phyloP scores from a whole-genome alignment of 2,888 invertebrate genomes.

The Adineta ricciae region DNA sequence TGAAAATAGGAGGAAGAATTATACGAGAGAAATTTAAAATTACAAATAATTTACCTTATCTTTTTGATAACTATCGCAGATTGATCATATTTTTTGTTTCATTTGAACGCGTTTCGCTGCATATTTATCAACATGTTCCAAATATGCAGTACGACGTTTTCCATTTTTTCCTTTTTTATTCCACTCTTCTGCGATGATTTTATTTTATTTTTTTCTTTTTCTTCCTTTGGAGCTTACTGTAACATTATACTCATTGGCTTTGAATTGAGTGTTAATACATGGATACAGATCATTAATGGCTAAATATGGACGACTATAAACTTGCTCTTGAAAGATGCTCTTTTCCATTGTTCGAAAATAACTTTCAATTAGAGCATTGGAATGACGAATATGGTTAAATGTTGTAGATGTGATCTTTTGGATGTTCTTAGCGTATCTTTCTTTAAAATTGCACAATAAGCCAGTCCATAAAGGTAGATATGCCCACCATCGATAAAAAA shows the following conservation, averaged over 20 bases:
- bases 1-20: not conserved
- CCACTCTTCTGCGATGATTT: not conserved
- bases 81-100: not conserved
- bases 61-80: not conserved
- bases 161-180: not conserved
- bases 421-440: too few species aligned
- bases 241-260: not conserved
- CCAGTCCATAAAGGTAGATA: too few species aligned
- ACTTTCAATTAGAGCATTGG: constrained; percentile 3
- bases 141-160: not conserved
- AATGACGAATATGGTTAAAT: not conserved
- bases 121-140: not conserved
- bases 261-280: not conserved
- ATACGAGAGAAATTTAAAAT: not conserved
- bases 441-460: too few species aligned
- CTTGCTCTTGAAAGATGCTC: not conserved
- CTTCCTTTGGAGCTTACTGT: not conserved
- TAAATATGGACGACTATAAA: not conserved
- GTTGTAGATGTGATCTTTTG: too few species aligned
- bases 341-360: not conserved
- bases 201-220: not conserved
- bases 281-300: not conserved
- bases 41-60: not conserved
- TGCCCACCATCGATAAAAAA: too few species aligned
- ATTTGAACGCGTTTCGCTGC: not conserved